Evolutionary conservation across 2,113 vertebrate genomes (phyloP), one percentile per base, ranked within the genome.

Genomic region (Pseudopodoces humilis): DNA sequence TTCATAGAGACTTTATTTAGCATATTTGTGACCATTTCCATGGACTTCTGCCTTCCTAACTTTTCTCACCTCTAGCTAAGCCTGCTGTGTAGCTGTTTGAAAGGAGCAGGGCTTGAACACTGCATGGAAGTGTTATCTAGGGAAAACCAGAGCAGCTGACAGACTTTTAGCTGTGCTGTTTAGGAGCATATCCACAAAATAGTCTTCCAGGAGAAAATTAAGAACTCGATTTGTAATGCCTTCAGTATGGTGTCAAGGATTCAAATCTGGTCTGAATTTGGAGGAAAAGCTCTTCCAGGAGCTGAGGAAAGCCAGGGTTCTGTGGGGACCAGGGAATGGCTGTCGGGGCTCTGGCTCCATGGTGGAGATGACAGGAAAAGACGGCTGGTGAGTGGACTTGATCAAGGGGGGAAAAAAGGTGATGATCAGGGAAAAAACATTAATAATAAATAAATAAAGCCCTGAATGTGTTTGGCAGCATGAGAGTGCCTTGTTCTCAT

Each of bases 181-280:
- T 74, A 65, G 82, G 82, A 85, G 31, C 62, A 30, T 1, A 8
- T 56, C 65, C 58, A 68, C 8, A 30, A 15, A 81, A 58, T 10
- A 81, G 50, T 78, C 69, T 87, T 91, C 62, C 85, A 90, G 67
- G 79, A 83, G 79, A 83, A 93, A 94, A 93, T 90, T 12, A 77
- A 77, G 79, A 77, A 70, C 59, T 92, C 0, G 16, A 67, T 90
- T 93, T 86, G 22, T 88, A 88, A 86, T 86, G 59, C 33, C 92
- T 90, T 93, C 4, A 3, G 27, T 77, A 49, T 79, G 69, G 88
- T 77, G 75, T 90, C 67, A 83, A 67, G 64, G 70, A 91, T 90
- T 92, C 46, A 71, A 72, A 90, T 90, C 74, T 96, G 81, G 20
- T 92, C 75, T 68, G 37, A 90, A 85, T 90, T 89, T 94, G 79